A percentile compares a stretch with the other conserved stretches of the same genome.
phyloP scores from a whole-genome alignment of 2,888 invertebrate species.

The Perizoma flavofasciatum region DNA sequence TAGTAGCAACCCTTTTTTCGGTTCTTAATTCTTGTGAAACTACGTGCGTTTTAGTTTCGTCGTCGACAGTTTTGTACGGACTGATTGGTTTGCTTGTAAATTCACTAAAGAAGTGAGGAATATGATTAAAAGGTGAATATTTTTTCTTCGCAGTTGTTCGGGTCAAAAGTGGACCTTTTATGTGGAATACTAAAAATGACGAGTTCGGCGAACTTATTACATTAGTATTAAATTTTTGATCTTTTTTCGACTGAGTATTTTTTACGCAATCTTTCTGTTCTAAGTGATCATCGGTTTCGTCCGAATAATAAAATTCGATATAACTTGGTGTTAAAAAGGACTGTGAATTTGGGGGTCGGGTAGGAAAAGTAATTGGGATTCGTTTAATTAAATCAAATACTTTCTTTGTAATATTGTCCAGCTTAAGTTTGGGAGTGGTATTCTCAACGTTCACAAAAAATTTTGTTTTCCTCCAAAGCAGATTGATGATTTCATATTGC shows the following conservation, averaged over 20 bases:
- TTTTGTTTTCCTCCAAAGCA: constrained; percentile 66
- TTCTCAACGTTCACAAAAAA: constrained; percentile 49
- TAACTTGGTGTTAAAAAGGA: constrained; percentile 57
- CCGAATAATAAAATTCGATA: constrained; percentile 74
- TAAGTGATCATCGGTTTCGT: constrained; percentile 49
- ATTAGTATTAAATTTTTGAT: constrained; percentile 22
- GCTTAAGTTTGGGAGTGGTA: constrained; percentile 9
- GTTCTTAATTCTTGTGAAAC: not conserved
- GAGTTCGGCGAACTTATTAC: constrained; percentile 26
- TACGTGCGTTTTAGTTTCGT: not conserved
- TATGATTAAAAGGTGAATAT: constrained; percentile 1
- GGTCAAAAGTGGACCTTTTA: constrained; percentile 20
- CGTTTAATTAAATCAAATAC: constrained; percentile 20
- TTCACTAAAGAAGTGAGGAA: not conserved
- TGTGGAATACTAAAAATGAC: constrained; percentile 34
- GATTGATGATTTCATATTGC: constrained; percentile 66
- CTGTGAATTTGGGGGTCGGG: constrained; percentile 23
- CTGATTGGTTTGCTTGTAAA: not conserved
- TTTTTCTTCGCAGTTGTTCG: not conserved
- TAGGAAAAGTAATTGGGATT: constrained; percentile 26
- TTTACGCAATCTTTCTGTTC: constrained; percentile 36
- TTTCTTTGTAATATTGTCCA: constrained; percentile 24
- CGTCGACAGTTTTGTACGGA: not conserved
- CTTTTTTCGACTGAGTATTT: constrained; percentile 25
- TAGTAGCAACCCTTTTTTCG: not conserved